phyloP scores from a whole-genome alignment of 2,888 invertebrate species.

The Trichopoda pennipes region DNA sequence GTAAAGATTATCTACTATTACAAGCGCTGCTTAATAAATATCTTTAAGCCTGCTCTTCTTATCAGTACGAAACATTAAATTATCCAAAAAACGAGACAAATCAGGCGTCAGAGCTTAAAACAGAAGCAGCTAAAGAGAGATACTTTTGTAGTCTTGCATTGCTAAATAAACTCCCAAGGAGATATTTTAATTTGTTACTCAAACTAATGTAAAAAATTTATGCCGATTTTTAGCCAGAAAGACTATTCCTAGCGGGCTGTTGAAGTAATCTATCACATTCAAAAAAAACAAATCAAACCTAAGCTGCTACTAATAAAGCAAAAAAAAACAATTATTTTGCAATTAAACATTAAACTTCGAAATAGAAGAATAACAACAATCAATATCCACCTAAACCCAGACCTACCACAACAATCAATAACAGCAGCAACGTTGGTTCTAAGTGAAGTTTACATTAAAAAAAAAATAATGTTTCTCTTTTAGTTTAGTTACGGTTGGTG shows the following conservation, averaged over 20 bases:
- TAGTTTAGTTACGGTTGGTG: slow-evolving; percentile 7
- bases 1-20: too few species aligned
- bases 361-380: slow-evolving; percentile 21
- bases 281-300: slow-evolving; percentile 28
- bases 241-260: slow-evolving; percentile 23
- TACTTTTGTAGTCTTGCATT: too few species aligned
- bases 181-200: too few species aligned
- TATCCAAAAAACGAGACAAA: too few species aligned
- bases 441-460: not conserved
- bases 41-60: too few species aligned
- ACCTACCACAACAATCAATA: slow-evolving; percentile 53
- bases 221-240: too few species aligned
- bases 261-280: not conserved
- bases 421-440: slow-evolving; percentile 31
- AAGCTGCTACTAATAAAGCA: not conserved
- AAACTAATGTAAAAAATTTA: too few species aligned
- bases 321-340: slow-evolving; percentile 34
- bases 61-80: too few species aligned
- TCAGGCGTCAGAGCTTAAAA: too few species aligned
- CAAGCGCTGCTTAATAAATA: too few species aligned
- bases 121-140: too few species aligned
- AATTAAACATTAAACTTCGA: slow-evolving; percentile 50
- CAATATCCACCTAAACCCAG: slow-evolving; percentile 50
- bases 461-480: not conserved
- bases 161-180: too few species aligned